Conservation (phyloP, 2,888 invertebrate genomes). For the Terebella lapidaria region DNA sequence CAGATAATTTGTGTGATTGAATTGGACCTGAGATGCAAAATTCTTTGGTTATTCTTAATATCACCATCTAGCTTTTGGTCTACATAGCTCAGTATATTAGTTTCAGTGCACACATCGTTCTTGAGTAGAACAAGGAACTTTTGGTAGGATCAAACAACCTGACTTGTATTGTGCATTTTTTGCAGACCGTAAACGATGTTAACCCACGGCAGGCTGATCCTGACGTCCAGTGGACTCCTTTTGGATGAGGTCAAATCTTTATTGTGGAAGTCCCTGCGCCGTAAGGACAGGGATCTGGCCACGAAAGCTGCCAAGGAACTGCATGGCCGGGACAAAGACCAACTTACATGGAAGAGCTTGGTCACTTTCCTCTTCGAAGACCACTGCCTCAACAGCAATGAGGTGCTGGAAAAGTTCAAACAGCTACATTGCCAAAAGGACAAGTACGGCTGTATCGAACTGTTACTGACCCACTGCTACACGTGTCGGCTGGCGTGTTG, state of each 20-base stretch:
- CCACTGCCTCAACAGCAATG: constrained; percentile 10
- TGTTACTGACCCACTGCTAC: constrained; percentile 5
- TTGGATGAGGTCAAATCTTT: constrained; percentile 15
- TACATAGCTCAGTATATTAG: too few species aligned
- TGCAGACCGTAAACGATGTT: too few species aligned
- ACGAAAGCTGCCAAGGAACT: constrained; percentile 9
- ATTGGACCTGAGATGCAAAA: too few species aligned
- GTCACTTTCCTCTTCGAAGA: constrained; percentile 17
- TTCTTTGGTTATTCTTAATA: too few species aligned
- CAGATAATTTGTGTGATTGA: too few species aligned
- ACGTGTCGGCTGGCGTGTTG: constrained; percentile 14
- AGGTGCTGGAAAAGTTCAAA: background rate
- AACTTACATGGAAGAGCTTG: constrained; percentile 14
- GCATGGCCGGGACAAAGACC: constrained; percentile 13
- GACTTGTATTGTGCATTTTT: too few species aligned
- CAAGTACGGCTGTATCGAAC: constrained; percentile 9
- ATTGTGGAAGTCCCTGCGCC: constrained; percentile 15
- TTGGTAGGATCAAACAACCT: too few species aligned
- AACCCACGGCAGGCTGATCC: constrained; percentile 13
- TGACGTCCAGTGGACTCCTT: constrained; percentile 11
- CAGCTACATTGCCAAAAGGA: background rate
- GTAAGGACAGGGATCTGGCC: constrained; percentile 9
- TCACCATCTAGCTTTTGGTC: too few species aligned
- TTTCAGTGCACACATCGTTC: too few species aligned
- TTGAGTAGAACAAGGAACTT: too few species aligned